These are phyloP conservation scores for Caenorhabditis sp. DNA, from an alignment of 2,888 invertebrate genomes.

Conservation along the genomic window DNA sequence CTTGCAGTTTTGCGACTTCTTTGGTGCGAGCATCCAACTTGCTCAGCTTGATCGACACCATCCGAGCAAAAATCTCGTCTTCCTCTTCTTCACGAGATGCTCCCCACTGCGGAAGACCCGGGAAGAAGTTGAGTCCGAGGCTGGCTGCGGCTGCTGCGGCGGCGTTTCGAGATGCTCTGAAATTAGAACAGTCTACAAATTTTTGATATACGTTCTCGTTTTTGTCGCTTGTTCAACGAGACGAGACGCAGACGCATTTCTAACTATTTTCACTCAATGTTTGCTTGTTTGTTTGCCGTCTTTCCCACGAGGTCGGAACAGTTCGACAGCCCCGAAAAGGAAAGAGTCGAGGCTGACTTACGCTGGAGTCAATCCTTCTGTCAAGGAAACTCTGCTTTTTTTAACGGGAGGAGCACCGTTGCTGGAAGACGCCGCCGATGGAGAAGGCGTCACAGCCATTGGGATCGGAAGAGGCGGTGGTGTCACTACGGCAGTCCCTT, in stretches of 20 bases:
- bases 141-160: constrained; percentile 44
- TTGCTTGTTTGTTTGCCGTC: constrained; percentile 9
- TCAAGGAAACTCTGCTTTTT: constrained; percentile 27
- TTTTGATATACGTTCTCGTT: background rate
- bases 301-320: background rate
- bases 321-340: background rate
- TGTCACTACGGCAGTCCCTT: constrained; percentile 5
- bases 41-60: constrained; percentile 54
- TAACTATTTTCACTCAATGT: background rate
- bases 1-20: constrained; percentile 55
- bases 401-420: constrained; percentile 32
- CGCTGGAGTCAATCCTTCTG: constrained; percentile 38
- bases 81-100: constrained; percentile 60
- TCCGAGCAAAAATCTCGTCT: constrained; percentile 62
- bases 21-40: constrained; percentile 55
- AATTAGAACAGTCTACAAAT: no score
- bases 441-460: constrained; percentile 53
- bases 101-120: constrained; percentile 32
- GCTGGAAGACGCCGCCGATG: constrained; percentile 42
- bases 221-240: background rate
- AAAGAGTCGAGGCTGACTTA: constrained; percentile 35
- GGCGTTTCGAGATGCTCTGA: constrained; percentile 33
- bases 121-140: constrained; percentile 32
- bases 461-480: constrained; percentile 50
- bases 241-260: constrained; percentile 1